phyloP scores from a whole-genome alignment of 1,140 invertebrate species.

The Lamellibrachia luymesi region DNA sequence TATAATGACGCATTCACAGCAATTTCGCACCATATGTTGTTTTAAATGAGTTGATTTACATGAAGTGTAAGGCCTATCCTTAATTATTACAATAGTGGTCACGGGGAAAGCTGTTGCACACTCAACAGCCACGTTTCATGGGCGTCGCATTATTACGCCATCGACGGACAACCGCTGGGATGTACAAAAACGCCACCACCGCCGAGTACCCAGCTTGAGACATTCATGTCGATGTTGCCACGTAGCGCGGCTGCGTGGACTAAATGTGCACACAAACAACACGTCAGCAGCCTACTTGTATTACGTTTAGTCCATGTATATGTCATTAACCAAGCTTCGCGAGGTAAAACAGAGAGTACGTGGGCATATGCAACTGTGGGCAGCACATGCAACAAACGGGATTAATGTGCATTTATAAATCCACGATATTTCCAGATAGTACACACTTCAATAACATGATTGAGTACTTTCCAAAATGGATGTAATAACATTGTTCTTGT shows the following conservation, averaged over 20 bases:
- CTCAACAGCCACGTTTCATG: neutral
- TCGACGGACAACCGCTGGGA: neutral
- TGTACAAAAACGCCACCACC: neutral
- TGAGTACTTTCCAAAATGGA: neutral
- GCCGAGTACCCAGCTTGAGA: neutral
- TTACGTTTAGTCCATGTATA: neutral
- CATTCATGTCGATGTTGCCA: neutral
- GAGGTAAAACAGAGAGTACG: neutral
- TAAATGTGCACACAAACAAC: neutral
- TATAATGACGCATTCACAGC: neutral
- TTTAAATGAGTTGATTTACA: neutral
- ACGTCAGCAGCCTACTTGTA: neutral
- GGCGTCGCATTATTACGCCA: neutral
- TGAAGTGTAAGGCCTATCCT: neutral
- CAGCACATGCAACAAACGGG: neutral
- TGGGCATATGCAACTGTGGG: too few relatives aligned
- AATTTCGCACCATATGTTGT: neutral
- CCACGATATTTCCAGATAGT: neutral
- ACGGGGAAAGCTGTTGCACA: neutral
- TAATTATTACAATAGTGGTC: neutral
- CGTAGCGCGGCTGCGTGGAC: neutral
- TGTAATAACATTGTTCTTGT: neutral
- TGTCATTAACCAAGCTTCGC: neutral
- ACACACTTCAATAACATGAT: neutral
- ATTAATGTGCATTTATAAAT: neutral